These are phyloP conservation scores for Ptychobarbus kaznakovi DNA, from an alignment of 2,797 vertebrate genomes.

Conservation along the genomic window DNA sequence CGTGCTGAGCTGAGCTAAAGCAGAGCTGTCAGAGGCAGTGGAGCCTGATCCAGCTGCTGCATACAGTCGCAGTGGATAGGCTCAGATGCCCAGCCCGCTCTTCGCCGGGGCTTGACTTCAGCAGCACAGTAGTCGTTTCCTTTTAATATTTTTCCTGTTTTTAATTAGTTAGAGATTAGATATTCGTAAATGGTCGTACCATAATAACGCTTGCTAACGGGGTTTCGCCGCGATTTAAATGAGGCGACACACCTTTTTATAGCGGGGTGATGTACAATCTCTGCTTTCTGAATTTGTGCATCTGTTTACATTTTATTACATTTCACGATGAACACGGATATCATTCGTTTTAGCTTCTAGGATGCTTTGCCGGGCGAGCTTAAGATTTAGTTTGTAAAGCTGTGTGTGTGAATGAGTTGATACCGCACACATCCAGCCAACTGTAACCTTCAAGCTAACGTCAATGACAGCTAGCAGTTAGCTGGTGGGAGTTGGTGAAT, in stretches of 20 bases:
- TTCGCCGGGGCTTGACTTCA: background rate
- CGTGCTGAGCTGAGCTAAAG: constrained; percentile 35
- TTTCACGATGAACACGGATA: background rate
- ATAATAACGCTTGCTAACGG: background rate
- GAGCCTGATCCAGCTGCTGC: constrained; percentile 57
- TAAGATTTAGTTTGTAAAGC: constrained; percentile 12
- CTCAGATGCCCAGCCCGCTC: constrained; percentile 25
- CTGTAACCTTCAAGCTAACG: constrained; percentile 63
- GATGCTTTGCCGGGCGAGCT: background rate
- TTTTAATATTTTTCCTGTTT: background rate
- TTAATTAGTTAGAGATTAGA: background rate
- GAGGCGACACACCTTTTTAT: constrained; percentile 27
- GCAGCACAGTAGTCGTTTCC: background rate
- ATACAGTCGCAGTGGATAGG: constrained; percentile 36
- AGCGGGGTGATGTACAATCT: constrained; percentile 1
- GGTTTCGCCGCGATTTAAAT: constrained; percentile 21
- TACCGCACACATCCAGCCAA: constrained; percentile 34
- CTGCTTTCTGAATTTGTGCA: background rate
- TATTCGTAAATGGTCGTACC: background rate
- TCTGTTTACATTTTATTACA: background rate
- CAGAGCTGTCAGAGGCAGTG: constrained; percentile 47
- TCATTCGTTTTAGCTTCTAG: background rate
- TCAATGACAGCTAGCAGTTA: constrained; percentile 61
- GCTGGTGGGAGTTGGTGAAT: constrained; percentile 20
- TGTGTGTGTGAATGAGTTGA: constrained; percentile 17